phyloP scores from a whole-genome alignment of 2,113 vertebrate genomes.

The Cyanistes caeruleus region DNA sequence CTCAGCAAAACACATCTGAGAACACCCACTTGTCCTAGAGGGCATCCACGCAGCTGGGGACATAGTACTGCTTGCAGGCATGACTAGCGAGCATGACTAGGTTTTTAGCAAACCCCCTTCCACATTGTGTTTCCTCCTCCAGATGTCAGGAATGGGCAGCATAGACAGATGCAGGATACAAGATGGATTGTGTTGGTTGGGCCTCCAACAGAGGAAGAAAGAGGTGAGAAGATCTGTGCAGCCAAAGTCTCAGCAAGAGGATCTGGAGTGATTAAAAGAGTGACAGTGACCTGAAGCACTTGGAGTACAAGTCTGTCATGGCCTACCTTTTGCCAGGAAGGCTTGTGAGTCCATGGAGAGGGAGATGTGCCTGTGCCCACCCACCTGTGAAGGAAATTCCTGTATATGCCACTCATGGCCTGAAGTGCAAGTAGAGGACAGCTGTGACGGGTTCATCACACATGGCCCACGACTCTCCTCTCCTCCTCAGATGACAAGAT shows the following conservation, averaged over 20 bases:
- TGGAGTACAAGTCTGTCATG: neutral
- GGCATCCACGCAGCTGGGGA: neutral
- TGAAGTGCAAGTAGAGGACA: neutral
- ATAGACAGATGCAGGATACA: neutral
- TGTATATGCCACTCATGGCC: rapidly evolving
- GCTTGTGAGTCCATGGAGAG: neutral
- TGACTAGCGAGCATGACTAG: neutral
- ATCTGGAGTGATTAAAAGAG: neutral
- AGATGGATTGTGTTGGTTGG: neutral
- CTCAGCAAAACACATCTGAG: neutral
- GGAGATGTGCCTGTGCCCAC: neutral
- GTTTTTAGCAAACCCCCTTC: rapidly evolving
- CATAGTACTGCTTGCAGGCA: neutral
- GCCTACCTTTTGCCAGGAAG: neutral
- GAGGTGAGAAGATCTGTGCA: neutral
- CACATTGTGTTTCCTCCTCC: neutral
- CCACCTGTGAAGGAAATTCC: neutral
- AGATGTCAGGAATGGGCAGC: neutral
- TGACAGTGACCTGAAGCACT: neutral
- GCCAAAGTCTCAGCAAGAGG: neutral
- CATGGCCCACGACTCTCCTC: neutral
- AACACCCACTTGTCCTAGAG: neutral
- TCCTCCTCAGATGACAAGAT: neutral
- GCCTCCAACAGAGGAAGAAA: neutral
- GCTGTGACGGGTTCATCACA: neutral